phyloP scores from a whole-genome alignment of 2,797 vertebrate species.

The Megaceryle alcyon region DNA sequence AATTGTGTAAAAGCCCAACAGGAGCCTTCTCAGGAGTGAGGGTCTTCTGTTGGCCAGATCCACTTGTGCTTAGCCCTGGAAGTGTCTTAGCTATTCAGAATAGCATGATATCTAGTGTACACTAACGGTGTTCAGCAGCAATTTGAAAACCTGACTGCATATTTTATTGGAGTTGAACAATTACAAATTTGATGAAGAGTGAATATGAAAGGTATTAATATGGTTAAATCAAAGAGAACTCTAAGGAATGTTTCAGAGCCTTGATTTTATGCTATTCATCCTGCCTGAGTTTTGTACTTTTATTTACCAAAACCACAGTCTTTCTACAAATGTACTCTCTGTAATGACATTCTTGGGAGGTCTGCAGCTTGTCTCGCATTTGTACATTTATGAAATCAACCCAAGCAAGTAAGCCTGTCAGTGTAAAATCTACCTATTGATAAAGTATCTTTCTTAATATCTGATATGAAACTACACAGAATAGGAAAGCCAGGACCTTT shows the following conservation, averaged over 20 bases:
- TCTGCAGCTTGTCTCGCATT: neutral
- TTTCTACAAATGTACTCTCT: neutral
- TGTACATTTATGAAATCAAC: neutral
- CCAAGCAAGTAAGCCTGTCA: neutral
- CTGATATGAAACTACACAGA: neutral
- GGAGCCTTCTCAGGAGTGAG: neutral
- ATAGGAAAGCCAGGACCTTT: constrained; percentile 8
- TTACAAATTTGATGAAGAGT: neutral
- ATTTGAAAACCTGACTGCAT: neutral
- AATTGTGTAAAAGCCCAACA: neutral
- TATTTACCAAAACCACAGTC: neutral
- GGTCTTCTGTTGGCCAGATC: neutral
- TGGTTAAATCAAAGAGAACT: neutral
- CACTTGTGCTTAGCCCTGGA: neutral
- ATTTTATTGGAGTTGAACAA: neutral
- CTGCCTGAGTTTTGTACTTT: neutral
- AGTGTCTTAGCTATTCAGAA: neutral
- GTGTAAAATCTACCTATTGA: neutral
- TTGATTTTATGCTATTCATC: neutral
- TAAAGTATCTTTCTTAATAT: neutral
- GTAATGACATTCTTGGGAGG: neutral
- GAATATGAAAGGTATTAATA: neutral
- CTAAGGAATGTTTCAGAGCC: neutral
- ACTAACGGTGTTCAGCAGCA: neutral
- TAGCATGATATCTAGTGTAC: neutral